phyloP scores from a whole-genome alignment of 2,797 vertebrate species.

The Megaceryle alcyon region DNA sequence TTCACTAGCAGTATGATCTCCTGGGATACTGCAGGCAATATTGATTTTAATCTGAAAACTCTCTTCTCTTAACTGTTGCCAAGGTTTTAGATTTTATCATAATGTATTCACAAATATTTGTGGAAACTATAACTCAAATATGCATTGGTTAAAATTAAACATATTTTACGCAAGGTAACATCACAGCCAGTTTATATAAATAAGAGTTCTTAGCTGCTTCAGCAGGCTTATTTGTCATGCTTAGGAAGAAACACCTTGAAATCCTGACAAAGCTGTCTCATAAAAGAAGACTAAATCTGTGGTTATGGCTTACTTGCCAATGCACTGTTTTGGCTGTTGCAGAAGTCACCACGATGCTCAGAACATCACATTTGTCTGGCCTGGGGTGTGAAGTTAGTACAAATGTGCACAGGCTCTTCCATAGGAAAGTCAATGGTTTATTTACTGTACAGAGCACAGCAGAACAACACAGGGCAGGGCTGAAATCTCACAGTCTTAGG shows the following conservation, averaged over 20 bases:
- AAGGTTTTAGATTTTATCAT: slow-evolving; percentile 71
- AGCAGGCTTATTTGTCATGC: slow-evolving; percentile 16
- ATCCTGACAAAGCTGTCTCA: slow-evolving; percentile 16
- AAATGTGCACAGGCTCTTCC: not conserved
- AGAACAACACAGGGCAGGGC: not conserved
- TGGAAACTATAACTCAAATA: slow-evolving; percentile 63
- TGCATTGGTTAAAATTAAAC: slow-evolving; percentile 54
- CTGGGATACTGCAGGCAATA: slow-evolving; percentile 72
- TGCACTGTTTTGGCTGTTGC: not conserved
- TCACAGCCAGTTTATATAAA: slow-evolving; percentile 10
- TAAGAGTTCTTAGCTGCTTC: slow-evolving; percentile 21
- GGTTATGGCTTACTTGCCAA: not conserved
- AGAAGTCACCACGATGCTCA: not conserved
- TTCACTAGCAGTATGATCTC: slow-evolving; percentile 65
- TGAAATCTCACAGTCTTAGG: not conserved
- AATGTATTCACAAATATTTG: slow-evolving; percentile 73
- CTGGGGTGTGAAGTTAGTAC: not conserved
- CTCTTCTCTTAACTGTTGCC: slow-evolving; percentile 66
- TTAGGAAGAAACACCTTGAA: slow-evolving; percentile 28
- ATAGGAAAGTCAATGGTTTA: not conserved
- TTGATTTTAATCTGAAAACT: slow-evolving; percentile 72
- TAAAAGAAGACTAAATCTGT: not conserved
- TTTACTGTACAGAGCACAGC: not conserved
- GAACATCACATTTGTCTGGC: not conserved
- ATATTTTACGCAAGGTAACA: slow-evolving; percentile 41